Evolutionary conservation across 2,888 invertebrate species (phyloP).

Genomic region (Meta bourneti): DNA sequence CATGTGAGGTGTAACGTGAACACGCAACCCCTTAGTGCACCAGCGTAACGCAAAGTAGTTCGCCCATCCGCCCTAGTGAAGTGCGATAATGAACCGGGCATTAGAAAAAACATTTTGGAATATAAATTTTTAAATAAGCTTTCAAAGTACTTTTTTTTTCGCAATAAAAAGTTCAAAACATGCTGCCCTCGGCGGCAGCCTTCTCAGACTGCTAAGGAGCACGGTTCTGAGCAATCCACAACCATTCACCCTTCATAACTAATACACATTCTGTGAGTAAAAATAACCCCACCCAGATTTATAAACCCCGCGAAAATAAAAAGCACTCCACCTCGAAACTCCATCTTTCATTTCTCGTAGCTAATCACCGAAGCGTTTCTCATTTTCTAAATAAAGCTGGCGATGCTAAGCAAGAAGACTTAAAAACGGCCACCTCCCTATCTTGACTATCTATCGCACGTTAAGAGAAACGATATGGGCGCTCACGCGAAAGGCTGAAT

Average conservation of each 20-base stretch:
- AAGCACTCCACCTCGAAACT: neutral
- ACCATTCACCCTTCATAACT: neutral
- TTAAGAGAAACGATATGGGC: conserved; percentile 5
- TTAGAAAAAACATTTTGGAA: neutral
- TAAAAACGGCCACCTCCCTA: conserved; percentile 4
- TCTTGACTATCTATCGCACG: conserved; percentile 28
- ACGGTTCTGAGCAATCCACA: neutral
- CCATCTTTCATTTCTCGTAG: neutral
- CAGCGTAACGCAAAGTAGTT: too few relatives aligned
- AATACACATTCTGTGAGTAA: neutral
- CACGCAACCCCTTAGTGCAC: too few relatives aligned
- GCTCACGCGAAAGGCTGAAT: conserved; percentile 14
- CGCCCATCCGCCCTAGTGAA: too few relatives aligned
- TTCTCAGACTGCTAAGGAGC: too few relatives aligned
- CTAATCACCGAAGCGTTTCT: conserved; percentile 58
- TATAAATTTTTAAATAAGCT: neutral
- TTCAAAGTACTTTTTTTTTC: neutral
- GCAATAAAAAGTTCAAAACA: too few relatives aligned
- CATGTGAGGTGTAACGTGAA: too few relatives aligned
- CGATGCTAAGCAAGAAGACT: conserved; percentile 51
- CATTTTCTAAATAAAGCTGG: conserved; percentile 63
- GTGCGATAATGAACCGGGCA: too few relatives aligned
- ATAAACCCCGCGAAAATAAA: neutral
- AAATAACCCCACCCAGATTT: conserved; percentile 19
- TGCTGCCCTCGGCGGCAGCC: too few relatives aligned